A percentile compares a stretch with the other conserved stretches of the same genome.
These are phyloP conservation scores for Centropristis striata DNA, from an alignment of 2,113 vertebrate genomes.

Conservation along the genomic window DNA sequence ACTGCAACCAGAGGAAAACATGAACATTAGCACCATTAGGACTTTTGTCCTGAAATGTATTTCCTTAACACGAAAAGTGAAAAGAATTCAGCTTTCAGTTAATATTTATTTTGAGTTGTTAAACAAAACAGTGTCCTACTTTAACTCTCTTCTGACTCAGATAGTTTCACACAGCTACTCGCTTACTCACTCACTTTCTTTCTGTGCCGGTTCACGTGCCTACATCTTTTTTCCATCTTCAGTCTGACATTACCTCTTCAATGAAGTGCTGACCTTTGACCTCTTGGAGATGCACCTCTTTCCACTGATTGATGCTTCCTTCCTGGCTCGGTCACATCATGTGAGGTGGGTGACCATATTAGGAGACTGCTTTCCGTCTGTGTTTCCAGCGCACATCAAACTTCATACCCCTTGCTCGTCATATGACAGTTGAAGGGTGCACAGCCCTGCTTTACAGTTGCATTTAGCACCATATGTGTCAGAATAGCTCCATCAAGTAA, in stretches of 20 bases:
- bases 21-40: neutral
- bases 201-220: conserved; percentile 7
- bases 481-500: conserved; percentile 59
- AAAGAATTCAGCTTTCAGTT: neutral
- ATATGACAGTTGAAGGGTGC: neutral
- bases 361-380: conserved; percentile 28
- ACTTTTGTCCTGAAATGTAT: neutral
- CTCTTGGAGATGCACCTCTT: conserved; percentile 25
- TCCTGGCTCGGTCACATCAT: conserved; percentile 27
- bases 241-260: conserved; percentile 34
- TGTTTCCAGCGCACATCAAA: conserved; percentile 10
- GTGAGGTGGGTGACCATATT: conserved; percentile 42
- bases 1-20: neutral
- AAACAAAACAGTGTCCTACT: neutral
- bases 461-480: conserved; percentile 18
- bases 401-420: conserved; percentile 9
- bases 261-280: conserved; percentile 60
- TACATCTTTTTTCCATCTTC: conserved; percentile 39
- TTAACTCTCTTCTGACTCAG: conserved; percentile 2
- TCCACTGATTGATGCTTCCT: conserved; percentile 32
- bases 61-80: neutral
- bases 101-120: neutral
- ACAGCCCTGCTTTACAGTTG: conserved; percentile 12
- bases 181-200: conserved; percentile 8
- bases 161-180: conserved; percentile 20